A percentile compares a stretch with the other conserved stretches of the same genome.
These are phyloP conservation scores for Drosophila ezoana DNA, from an alignment of 2,888 invertebrate genomes.

Conservation along the genomic window DNA sequence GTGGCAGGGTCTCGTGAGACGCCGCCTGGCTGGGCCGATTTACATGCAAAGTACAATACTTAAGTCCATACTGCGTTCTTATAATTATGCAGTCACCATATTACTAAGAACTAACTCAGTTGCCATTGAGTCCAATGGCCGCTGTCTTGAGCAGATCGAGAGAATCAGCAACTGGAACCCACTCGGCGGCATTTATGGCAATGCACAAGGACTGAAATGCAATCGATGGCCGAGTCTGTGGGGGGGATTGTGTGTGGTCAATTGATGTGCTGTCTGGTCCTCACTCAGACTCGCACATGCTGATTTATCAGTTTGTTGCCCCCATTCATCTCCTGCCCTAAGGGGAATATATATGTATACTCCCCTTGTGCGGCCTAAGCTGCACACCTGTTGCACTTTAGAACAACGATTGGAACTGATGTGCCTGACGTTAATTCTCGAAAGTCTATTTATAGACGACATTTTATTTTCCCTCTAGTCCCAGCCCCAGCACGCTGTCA, in stretches of 20 bases:
- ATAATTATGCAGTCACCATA: neutral
- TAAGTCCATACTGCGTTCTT: neutral
- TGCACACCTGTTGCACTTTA: slow-evolving; percentile 57
- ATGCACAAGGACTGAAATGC: slow-evolving; percentile 35
- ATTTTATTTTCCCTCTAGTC: slow-evolving; percentile 7
- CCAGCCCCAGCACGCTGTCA: slow-evolving; percentile 23
- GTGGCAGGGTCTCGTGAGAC: neutral
- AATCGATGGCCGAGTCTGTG: neutral
- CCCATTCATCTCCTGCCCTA: neutral
- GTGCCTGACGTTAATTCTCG: slow-evolving; percentile 2
- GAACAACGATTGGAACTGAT: slow-evolving; percentile 5
- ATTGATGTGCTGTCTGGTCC: slow-evolving; percentile 11
- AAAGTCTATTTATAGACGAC: slow-evolving; percentile 23
- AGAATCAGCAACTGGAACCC: neutral
- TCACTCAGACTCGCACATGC: neutral
- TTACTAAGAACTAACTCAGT: neutral
- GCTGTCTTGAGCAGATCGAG: neutral
- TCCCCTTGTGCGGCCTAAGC: slow-evolving; percentile 12
- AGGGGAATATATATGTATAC: neutral
- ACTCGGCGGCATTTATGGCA: neutral
- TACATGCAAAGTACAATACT: neutral
- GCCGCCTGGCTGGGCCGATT: neutral
- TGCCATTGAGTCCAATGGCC: neutral
- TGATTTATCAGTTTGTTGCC: slow-evolving; percentile 33
- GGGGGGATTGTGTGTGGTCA: slow-evolving; percentile 2